Base-by-base conservation (phyloP, 2,888 invertebrate species). In the Troglohyphantes excavatus region DNA sequence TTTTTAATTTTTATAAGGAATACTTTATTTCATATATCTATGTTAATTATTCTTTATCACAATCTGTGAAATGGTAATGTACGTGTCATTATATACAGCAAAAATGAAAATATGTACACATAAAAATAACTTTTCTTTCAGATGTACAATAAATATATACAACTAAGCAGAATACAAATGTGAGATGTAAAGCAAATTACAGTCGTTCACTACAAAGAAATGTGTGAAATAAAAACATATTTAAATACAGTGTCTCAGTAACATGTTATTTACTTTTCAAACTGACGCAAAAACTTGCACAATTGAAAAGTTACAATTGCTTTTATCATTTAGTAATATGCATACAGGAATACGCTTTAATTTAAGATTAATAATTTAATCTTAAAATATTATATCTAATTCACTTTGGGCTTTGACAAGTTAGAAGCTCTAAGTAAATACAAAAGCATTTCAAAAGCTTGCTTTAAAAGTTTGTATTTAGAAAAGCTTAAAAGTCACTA, bases 401-500 rank as follows among this genome's bases (percentile, higher is more conserved):
- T 19, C n/a, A 27, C 9, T 5, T 83, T 83, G 83, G 73, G 83
- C 73, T 73, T 83, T 63, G 13, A 11, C 21, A 61, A 26, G 13
- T 46, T 83, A 9, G 19, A 83, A 83, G 83, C 83, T 83, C 84
- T 84, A 75, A 65, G 39, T 46, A 46, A 61, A 65, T 65, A 65
- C 29, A 67, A 75, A 84, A 67, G 53, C 53, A 39, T 59, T 39
- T 65, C 46, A 68, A 84, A 75, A 65, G 53, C 53, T 75, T 29
- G 2, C 75, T 67, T 84, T 67, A 84, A 75, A 84, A 84, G 21
- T 19, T 53, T 3, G 72, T 46, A 17, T 19, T 53, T 84, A 67
- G 67, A 84, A 84, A 84, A 53, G 75, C 75, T 65, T 75, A 84
- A 67, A 84, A 84, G 46, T 65, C 33, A 53, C 65, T 53, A 17